phyloP scores from a whole-genome alignment of 2,797 vertebrate species.

The Sebastes oblongus region DNA sequence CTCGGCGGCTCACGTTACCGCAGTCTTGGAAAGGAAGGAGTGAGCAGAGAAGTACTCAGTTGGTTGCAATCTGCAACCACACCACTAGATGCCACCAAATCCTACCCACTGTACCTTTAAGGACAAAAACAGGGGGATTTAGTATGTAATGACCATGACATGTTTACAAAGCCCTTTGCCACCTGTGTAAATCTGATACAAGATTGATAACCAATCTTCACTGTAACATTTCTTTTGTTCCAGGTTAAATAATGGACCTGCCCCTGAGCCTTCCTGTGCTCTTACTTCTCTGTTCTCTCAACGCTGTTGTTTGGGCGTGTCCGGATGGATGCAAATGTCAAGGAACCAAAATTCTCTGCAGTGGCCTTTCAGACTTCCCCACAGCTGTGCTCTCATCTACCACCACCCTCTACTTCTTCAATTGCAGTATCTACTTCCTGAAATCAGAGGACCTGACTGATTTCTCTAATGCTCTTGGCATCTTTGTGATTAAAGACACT shows the following conservation, averaged over 20 bases:
- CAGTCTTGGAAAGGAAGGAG: too few relatives aligned
- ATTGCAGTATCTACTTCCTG: conserved; percentile 63
- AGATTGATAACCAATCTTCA: neutral
- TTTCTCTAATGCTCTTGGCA: conserved; percentile 51
- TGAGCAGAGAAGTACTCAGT: too few relatives aligned
- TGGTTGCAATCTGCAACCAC: too few relatives aligned
- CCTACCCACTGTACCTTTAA: neutral
- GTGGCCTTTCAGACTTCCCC: conserved; percentile 71
- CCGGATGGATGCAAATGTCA: conserved; percentile 70
- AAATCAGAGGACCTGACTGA: conserved; percentile 67
- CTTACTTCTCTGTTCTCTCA: conserved; percentile 61
- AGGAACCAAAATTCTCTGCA: conserved; percentile 28
- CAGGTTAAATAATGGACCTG: conserved; percentile 71
- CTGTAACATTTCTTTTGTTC: conserved; percentile 36
- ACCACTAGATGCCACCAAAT: too few relatives aligned
- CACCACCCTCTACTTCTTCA: conserved; percentile 26
- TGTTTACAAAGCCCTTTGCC: neutral
- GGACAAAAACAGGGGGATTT: neutral
- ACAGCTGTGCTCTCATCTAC: conserved; percentile 53
- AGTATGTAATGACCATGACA: neutral
- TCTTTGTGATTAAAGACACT: conserved; percentile 54
- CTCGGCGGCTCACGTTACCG: too few relatives aligned
- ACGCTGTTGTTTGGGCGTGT: conserved; percentile 60
- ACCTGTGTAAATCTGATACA: neutral
- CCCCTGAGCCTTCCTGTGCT: conserved; percentile 44